These are phyloP conservation scores for Peromyscus polionotus DNA, from an alignment of 2,113 vertebrate genomes.

Conservation along the genomic window DNA sequence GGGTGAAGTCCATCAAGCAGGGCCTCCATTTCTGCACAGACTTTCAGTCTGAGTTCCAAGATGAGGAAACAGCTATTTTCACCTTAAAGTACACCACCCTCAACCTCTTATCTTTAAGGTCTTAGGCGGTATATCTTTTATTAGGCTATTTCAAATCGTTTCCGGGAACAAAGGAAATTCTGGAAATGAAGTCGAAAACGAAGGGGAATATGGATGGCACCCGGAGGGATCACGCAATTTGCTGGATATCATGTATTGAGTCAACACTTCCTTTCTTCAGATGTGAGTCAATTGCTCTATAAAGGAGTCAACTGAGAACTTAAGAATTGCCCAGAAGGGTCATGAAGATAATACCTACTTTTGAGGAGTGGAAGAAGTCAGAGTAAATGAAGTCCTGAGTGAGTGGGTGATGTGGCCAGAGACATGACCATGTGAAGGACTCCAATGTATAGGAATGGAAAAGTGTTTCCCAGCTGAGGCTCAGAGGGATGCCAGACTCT, in stretches of 20 bases:
- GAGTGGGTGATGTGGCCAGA: neutral
- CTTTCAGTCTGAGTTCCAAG: neutral
- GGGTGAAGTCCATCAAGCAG: neutral
- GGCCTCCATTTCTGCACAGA: conserved; percentile 47
- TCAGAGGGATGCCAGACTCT: neutral
- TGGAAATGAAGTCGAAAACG: neutral
- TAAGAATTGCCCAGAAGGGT: neutral
- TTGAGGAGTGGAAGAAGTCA: neutral
- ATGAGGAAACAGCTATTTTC: neutral
- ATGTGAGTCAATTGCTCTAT: neutral
- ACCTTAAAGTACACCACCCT: neutral
- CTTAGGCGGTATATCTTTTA: neutral
- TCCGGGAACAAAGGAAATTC: neutral
- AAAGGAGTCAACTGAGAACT: neutral
- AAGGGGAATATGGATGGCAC: neutral
- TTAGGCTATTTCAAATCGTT: neutral
- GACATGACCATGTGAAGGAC: neutral
- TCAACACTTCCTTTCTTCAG: neutral
- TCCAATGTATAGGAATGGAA: neutral
- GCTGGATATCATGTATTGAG: neutral
- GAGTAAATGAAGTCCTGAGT: neutral
- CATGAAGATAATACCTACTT: neutral
- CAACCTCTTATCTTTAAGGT: conserved; percentile 14
- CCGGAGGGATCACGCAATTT: neutral
- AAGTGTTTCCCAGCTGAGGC: too few species aligned